These are phyloP conservation scores for Oedothorax gibbosus DNA, from an alignment of 1,140 invertebrate genomes.

Conservation along the genomic window DNA sequence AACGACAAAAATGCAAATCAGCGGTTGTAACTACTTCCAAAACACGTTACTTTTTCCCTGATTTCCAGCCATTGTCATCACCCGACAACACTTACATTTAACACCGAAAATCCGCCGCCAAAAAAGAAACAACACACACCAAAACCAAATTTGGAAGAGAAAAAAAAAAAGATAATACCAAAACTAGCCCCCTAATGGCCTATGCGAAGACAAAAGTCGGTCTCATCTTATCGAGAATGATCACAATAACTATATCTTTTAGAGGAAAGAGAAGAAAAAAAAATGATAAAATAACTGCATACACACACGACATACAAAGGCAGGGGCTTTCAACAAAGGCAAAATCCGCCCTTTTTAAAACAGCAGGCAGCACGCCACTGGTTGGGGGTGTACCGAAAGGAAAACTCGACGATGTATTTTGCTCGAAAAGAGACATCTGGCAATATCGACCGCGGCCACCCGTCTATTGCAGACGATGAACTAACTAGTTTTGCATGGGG, in stretches of 20 bases:
- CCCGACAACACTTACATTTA: too few relatives aligned
- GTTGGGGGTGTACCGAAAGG: not conserved
- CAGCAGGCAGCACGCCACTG: constrained; percentile 20
- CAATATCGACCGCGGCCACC: constrained; percentile 40
- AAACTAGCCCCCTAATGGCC: constrained; percentile 2
- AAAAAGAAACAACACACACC: not conserved
- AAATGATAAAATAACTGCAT: not conserved
- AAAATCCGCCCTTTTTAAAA: constrained; percentile 21
- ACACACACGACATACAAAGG: too few relatives aligned
- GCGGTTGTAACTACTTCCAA: too few relatives aligned
- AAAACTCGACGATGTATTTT: constrained; percentile 31
- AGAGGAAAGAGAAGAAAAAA: not conserved
- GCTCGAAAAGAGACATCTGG: constrained; percentile 59
- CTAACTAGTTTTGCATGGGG: constrained; percentile 60
- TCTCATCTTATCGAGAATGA: constrained; percentile 8
- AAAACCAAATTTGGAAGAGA: not conserved
- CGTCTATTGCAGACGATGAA: constrained; percentile 1
- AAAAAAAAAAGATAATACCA: constrained; percentile 6
- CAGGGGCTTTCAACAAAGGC: not conserved
- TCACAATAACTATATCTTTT: constrained; percentile 18
- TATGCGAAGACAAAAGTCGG: constrained; percentile 28
- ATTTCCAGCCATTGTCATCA: too few relatives aligned
- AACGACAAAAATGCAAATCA: too few relatives aligned
- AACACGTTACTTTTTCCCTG: too few relatives aligned
- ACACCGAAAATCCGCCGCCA: not conserved